Evolutionary conservation across 2,888 invertebrate genomes (phyloP), one percentile per base, ranked within the genome.

Genomic region (Heteropelma amictum): DNA sequence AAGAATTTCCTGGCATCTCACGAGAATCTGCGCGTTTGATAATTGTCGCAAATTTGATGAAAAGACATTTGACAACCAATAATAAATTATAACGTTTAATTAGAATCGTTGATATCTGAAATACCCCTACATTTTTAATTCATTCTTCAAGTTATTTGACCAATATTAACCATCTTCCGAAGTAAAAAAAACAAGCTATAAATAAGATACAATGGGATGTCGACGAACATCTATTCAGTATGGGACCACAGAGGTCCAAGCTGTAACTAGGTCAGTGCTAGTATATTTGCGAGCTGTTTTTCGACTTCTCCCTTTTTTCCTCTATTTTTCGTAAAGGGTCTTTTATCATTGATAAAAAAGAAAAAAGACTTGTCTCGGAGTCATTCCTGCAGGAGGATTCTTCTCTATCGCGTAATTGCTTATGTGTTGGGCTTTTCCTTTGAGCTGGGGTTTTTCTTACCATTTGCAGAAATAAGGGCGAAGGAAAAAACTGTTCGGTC

Each of bases 211-310:
- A 42, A 14, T 26, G 51, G 30, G 47, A 42, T 8, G 19, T n/a
- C n/a, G n/a, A n/a, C n/a, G 35, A 45, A 61, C 33, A 19, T 30
- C 49, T 10, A 35, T 53, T 33, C 30, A 61, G 45, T 65, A 56
- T 35, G 72, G 17, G 49, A 28, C 26, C 8, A 42, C 49, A 45
- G 26, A 73, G 69, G 73, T 40, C 30, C 49, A 35, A 14, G 26
- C 47, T 17, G 51, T 7, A 74, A 68, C 64, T 74, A 47, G 73
- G 69, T 74, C 69, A 69, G 58, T 51, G 60, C 65, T 23, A 17
- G 33, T 6, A 30, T 40, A 64, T 19, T 30, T 53, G 14, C 28
- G 28, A 42, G 26, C 21, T 14, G 26, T 19, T 42, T 17, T 56
- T 28, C 7, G 45, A 8, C 28, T 51, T 12, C 17, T 30, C 19